Base-by-base conservation (phyloP, 2,888 invertebrate genomes). In the Pycnomerus fuliginosus region DNA sequence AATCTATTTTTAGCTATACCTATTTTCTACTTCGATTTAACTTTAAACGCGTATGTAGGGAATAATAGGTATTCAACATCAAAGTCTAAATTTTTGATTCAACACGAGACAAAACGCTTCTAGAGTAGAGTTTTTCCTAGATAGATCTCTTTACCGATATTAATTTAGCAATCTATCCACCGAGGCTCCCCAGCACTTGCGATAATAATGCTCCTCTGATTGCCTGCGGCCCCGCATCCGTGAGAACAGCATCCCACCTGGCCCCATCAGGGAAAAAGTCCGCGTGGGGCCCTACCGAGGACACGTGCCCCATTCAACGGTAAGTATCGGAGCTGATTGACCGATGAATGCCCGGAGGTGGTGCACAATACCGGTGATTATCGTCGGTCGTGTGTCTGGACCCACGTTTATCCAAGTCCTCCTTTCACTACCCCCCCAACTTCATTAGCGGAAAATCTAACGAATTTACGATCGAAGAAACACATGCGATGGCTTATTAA, bases 251-350 rank as follows among this genome's bases (percentile, higher is more conserved):
- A 34, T 22, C 56, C 55, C 61, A 64, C 64, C 64, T 64, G 62
- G 62, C 53, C 49, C 60, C 55, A 49, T 55, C 55, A 50, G 53
- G 46, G 41, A 53, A 47, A 41, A 33, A 51, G 51, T n/a, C n/a
- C 57, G 62, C 60, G 62, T 60, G 61, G 58, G 57, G 52, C 27
- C 38, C 42, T 39, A 40, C 13, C 38, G 40, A 52, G 60, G 51
- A n/a, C 68, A 69, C 69, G 68, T 65, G 69, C 56, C 62, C 62
- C 49, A 62, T 65, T 65, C 62, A 60, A 45, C 61, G 60, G 56
- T 62, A 65, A 68, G 66, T 64, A 67, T 64, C 60, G 62, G 50
- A 52, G 53, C 56, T 68, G 67, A 70, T 70, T 68, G 69, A 69
- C 67, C 69, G 67, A 54, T 62, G 63, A 64, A 64, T 61, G 49